Evolutionary conservation across 1,140 invertebrate species (phyloP).

Genomic region (Pseudoatta argentina): DNA sequence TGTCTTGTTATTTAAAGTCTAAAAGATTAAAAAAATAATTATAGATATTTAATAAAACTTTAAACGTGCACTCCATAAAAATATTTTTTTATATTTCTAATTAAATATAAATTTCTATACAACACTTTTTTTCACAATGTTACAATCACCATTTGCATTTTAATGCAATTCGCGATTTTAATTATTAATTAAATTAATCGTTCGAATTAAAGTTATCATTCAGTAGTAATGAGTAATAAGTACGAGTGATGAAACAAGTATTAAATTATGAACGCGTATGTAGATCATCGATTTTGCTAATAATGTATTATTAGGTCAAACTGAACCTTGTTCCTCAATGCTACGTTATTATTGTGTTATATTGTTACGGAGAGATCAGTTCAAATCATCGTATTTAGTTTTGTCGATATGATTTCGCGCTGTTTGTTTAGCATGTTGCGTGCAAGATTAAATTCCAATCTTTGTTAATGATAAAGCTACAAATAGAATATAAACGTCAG

Average conservation of each 20-base stretch:
- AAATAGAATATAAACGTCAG: neutral
- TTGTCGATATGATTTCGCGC: neutral
- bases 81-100: neutral
- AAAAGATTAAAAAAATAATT: neutral
- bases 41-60: neutral
- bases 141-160: neutral
- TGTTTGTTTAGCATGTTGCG: neutral
- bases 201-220: neutral
- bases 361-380: conserved; percentile 16
- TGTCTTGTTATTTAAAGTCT: neutral
- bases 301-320: conserved; percentile 11
- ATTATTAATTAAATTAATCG: neutral
- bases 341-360: conserved; percentile 33
- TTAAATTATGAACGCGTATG: neutral
- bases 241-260: conserved; percentile 1
- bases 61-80: neutral
- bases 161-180: neutral
- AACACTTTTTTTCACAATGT: neutral
- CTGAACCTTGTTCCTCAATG: conserved; percentile 7
- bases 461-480: neutral
- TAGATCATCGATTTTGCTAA: neutral
- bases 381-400: conserved; percentile 36
- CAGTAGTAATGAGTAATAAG: neutral
- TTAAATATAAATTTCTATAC: conserved; percentile 9
- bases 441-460: neutral